Base-by-base conservation (phyloP, 2,888 invertebrate genomes). In the Cheilosia vulpina region DNA sequence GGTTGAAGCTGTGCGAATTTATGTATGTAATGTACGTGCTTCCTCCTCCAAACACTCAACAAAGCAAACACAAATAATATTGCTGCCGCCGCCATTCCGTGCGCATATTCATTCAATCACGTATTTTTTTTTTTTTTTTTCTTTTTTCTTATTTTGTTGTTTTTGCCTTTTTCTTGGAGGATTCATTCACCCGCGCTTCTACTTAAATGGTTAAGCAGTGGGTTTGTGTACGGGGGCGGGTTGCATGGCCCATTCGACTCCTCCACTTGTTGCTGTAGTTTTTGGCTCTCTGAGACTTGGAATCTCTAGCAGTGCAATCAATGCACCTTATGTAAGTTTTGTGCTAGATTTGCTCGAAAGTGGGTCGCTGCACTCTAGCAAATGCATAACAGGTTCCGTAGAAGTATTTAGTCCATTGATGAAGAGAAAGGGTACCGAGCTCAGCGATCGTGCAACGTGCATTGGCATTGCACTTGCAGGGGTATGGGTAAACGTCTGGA, bases 121-220 rank as follows among this genome's bases (percentile, higher is more conserved):
- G 24, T 45, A 1, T 38, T 38, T 21, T 58, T 75, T 24, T 19
- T 53, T 47, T 45, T 55, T 55, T 50, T 24, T 38, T 0, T 34
- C 34, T 31, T 65, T 73, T 34, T n/a, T n/a, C n/a, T n/a, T n/a
- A 3, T 27, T 5, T 6, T 27, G 5, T 27, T 27, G 27, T n/a
- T 53, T 47, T 41, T 62, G 38, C 13, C 55, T 57, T 34, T 45
- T 72, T 60, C 17, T 69, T 45, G 63, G 66, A 80, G 63, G 66
- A 80, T 84, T 75, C 84, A 84, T 80, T 84, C 84, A 80, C 84
- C 80, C 84, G 63, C 21, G 55, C 63, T 71, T 62, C 45, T 21
- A 50, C 21, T 60, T 58, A 19, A 41, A 41, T 19, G 21, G 41
- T 50, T 50, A 47, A 2, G 17, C 2, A 13, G 15, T 7, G 19